Conservation (phyloP, 2,113 vertebrate species). For the Cettia cetti region DNA sequence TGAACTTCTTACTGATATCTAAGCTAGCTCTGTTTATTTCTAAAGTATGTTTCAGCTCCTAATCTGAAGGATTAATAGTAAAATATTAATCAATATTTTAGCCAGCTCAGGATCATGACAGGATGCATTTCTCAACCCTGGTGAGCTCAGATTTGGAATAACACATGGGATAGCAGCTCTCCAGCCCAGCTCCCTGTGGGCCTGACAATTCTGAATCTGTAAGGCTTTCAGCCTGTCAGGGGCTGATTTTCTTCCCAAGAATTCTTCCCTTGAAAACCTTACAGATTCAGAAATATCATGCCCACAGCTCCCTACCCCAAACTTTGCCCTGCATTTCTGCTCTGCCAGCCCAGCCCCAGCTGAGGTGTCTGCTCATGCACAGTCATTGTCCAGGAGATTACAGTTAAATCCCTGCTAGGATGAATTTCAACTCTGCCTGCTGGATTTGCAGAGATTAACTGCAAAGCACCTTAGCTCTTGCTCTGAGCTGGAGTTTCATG, state of each 20-base stretch:
- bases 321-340: not conserved
- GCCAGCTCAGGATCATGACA: not conserved
- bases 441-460: slow-evolving; percentile 42
- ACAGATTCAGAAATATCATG: too few species aligned
- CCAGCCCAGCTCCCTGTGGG: too few species aligned
- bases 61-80: not conserved
- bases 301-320: not conserved
- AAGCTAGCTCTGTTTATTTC: not conserved
- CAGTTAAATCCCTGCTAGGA: not conserved
- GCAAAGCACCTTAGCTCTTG: slow-evolving; percentile 28
- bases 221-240: too few species aligned
- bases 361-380: not conserved
- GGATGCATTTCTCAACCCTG: not conserved
- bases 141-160: not conserved
- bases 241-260: too few species aligned
- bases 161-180: rapidly evolving
- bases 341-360: not conserved
- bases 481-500: not conserved
- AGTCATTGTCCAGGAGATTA: not conserved
- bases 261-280: too few species aligned
- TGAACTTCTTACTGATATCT: not conserved
- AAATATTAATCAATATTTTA: not conserved
- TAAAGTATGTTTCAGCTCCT: not conserved
- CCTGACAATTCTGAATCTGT: too few species aligned
- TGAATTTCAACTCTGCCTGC: not conserved